Evolutionary conservation across 2,797 vertebrate species (phyloP), one percentile per base, ranked within the genome.

Genomic region (Crossoptilon crossoptilon): DNA sequence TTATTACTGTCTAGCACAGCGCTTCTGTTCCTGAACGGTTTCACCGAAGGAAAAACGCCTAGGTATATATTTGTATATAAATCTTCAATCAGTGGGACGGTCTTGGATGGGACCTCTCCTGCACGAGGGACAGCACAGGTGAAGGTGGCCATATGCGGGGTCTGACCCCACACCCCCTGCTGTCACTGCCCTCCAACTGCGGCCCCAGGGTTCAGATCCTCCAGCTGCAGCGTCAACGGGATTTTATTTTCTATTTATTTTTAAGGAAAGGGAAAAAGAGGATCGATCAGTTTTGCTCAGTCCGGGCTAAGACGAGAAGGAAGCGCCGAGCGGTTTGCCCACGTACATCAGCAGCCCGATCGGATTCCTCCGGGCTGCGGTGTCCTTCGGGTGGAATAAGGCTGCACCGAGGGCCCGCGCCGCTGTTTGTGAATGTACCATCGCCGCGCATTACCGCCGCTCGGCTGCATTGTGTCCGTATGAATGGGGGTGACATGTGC

Each of bases 401-500:
- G 93, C 86, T 87, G 90, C 93, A 88, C 87, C 88, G 93, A 95
- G 95, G 79, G 73, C 48, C 94, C 71, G 90, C 49, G 82, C 39
- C 88, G 95, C 92, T 93, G 90, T 95, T 97, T 97, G 91, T 98
- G 97, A 98, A 98, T 97, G 97, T 96, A 93, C 96, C 86, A 82
- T 96, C 93, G 95, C 93, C 66, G 94, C 96, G 81, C 92, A 95
- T 97, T 97, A 97, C 97, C 95, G 78, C 97, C 94, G 97, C 91
- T 88, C 95, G 51, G 0, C 84, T 91, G 97, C 97, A 95, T 96
- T 96, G 97, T 96, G 96, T 97, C 97, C 97, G 97, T 96, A 97
- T 98, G 98, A 98, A 98, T 98, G 98, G 96, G 97, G 98, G 97
- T 95, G 96, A 97, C 97, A 97, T 97, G 97, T 97, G 97, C 96